Evolutionary conservation across 2,797 vertebrate genomes (phyloP).

Genomic region (Poecilia gillii): DNA sequence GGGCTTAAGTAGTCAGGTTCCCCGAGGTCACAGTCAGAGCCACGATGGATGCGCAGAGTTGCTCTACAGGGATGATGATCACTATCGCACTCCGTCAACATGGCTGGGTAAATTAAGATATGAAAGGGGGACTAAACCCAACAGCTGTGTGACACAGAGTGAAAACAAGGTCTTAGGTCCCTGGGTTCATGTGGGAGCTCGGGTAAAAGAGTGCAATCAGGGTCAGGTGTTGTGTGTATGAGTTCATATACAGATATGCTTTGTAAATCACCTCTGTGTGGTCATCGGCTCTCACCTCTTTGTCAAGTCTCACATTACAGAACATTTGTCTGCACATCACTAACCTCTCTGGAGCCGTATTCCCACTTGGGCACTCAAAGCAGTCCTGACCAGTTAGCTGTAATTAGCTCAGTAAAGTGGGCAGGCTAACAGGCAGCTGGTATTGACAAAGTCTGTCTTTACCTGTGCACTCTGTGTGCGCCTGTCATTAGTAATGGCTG

Average conservation of each 20-base stretch:
- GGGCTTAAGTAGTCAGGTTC: conserved; percentile 40
- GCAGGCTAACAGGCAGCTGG: conserved; percentile 34
- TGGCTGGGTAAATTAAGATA: conserved; percentile 42
- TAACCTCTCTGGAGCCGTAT: conserved; percentile 7
- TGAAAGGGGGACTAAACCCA: conserved; percentile 25
- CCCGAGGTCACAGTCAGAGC: conserved; percentile 49
- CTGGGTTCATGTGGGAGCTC: conserved; percentile 43
- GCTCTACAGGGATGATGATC: conserved; percentile 35
- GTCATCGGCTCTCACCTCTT: conserved; percentile 40
- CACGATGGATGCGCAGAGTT: conserved; percentile 21
- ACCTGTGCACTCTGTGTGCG: conserved; percentile 33
- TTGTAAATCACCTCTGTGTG: conserved; percentile 3
- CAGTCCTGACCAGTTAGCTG: conserved; percentile 42
- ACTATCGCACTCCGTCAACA: conserved; percentile 52
- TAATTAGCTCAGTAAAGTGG: conserved; percentile 46
- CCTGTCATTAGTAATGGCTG: conserved; percentile 42
- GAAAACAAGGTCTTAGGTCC: conserved; percentile 23
- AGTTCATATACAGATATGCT: conserved; percentile 20
- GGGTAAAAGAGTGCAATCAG: conserved; percentile 22
- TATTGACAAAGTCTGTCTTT: conserved; percentile 58
- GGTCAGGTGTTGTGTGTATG: conserved; percentile 44
- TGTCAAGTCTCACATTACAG: conserved; percentile 36
- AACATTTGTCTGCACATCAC: conserved; percentile 13
- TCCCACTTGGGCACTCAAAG: conserved; percentile 39
- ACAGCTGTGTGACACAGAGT: conserved; percentile 49